Conservation (phyloP, 2,113 vertebrate genomes). For the Otolemur garnettii region DNA sequence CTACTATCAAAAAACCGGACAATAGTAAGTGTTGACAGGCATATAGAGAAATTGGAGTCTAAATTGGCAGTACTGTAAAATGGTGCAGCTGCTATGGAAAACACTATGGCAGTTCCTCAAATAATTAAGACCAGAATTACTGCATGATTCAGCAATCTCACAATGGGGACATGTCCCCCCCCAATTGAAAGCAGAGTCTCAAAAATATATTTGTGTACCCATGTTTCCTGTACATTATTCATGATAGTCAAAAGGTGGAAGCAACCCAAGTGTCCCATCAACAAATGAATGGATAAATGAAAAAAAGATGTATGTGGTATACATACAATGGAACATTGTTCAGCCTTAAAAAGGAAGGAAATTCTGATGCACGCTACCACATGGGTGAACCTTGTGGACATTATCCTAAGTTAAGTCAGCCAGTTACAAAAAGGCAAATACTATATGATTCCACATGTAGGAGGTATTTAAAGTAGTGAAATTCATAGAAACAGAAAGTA, state of each 20-base stretch:
- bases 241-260: not conserved
- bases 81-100: not conserved
- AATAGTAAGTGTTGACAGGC: not conserved
- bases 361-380: not conserved
- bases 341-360: not conserved
- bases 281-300: slow-evolving; percentile 12
- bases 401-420: not conserved
- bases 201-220: not conserved
- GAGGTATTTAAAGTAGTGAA: not conserved
- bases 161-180: not conserved
- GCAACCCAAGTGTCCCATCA: not conserved
- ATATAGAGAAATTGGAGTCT: slow-evolving; percentile 21
- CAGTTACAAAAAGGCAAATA: not conserved
- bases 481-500: slow-evolving; percentile 43
- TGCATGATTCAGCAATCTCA: not conserved
- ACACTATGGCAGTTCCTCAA: not conserved
- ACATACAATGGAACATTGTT: not conserved
- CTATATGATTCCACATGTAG: not conserved
- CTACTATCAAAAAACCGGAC: not conserved
- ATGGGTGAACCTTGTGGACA: not conserved
- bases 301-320: not conserved
- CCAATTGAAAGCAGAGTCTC: not conserved
- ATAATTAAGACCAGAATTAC: not conserved
- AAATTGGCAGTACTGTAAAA: not conserved
- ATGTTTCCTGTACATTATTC: not conserved